phyloP scores from a whole-genome alignment of 1,140 invertebrate species.

The Lasioglossum albipes region DNA sequence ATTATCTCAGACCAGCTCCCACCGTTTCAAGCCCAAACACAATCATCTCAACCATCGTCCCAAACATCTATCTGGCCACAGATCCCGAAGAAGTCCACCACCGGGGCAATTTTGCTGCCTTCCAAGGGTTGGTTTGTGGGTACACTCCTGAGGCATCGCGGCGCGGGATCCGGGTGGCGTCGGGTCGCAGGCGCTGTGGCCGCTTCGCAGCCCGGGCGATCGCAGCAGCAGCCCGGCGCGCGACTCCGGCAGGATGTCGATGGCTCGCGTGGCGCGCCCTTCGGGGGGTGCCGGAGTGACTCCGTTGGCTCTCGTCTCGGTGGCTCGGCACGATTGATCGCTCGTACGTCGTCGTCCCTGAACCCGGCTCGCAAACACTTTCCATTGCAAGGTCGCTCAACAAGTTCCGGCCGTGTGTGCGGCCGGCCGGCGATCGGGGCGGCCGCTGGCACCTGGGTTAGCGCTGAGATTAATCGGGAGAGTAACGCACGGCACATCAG shows the following conservation, averaged over 20 bases:
- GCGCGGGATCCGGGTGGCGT: conserved; percentile 52
- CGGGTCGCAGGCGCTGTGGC: conserved; percentile 70
- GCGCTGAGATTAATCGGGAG: too few species aligned
- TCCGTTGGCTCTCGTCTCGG: conserved; percentile 42
- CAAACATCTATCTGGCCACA: too few species aligned
- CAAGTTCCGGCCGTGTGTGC: conserved; percentile 29
- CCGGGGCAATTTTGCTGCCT: too few species aligned
- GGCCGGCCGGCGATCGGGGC: not conserved
- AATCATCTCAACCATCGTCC: too few species aligned
- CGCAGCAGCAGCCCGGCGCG: conserved; percentile 73
- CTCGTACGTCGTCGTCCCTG: conserved; percentile 23
- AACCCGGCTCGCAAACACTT: conserved; percentile 27
- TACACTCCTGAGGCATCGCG: conserved; percentile 49
- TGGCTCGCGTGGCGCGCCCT: conserved; percentile 72
- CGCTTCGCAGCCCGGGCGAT: conserved; percentile 77
- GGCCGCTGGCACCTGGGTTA: too few species aligned
- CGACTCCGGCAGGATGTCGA: conserved; percentile 75
- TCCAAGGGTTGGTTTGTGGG: not conserved
- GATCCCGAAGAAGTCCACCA: too few species aligned
- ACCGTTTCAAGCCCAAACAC: too few species aligned
- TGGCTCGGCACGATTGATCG: conserved; percentile 65
- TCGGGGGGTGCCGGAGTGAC: conserved; percentile 70
- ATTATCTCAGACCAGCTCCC: too few species aligned
- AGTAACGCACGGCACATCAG: too few species aligned
- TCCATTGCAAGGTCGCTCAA: conserved; percentile 43